Base-by-base conservation (phyloP, 2,113 vertebrate species). In the Upupa epops region DNA sequence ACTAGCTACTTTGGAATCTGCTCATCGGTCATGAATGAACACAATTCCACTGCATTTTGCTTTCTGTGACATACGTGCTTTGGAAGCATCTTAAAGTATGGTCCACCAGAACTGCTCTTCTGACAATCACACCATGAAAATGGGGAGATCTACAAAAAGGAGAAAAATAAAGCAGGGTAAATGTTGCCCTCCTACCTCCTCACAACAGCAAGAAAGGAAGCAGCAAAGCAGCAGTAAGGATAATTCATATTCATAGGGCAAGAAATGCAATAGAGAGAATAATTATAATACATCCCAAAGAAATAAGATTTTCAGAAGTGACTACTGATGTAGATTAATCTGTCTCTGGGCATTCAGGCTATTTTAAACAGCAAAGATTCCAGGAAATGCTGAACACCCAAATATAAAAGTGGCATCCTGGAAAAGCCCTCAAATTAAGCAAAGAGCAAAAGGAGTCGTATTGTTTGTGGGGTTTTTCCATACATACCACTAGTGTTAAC, bases 401-500 rank as follows among this genome's bases (percentile, higher is more conserved):
- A 58, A 46, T 19, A 45, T 20, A 49, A 78, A 72, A 75, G 45
- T 20, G 3, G 6, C 17, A 75, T 19, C 22, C 26, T 55, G 28
- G 8, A 76, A 84, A 81, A 76, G 36, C 31, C 17, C 55, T 65
- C 1, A 0, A 28, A 65, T 34, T 59, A 66, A 71, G 22, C 9
- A 52, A 51, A 51, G 3, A 60, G 20, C 19, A 64, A 69, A 79
- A 66, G 12, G 6, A 73, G 58, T 61, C 0, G 42, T 46, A 52
- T 18, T n/a, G 3, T 4, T 54, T 60, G 22, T 10, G 19, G n/a
- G 31, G 24, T 61, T 60, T 86, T 49, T 68, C 32, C 18, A 66
- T 68, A 92, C 95, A 14, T 94, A 94, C 91, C 72, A 25, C 70
- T 88, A 73, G 85, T 48, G 52, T 87, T 75, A 52, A 96, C 36